These are phyloP conservation scores for Drosophila ironensis DNA, from an alignment of 1,140 invertebrate species.

Conservation along the genomic window DNA sequence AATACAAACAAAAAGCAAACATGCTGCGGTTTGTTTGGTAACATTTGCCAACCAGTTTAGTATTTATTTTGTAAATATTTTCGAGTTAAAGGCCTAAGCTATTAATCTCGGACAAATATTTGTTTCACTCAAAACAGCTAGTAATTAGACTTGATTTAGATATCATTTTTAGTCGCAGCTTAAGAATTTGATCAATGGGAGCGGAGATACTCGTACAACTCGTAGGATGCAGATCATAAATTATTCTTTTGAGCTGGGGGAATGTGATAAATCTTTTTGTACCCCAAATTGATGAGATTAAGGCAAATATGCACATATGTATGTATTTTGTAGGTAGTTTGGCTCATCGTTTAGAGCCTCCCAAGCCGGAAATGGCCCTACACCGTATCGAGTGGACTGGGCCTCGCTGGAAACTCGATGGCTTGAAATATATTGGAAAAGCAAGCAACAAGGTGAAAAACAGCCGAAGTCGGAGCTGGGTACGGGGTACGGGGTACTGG, in stretches of 20 bases:
- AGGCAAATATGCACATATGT: no score
- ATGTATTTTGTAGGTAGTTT: no score
- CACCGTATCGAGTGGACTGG: conserved; percentile 16
- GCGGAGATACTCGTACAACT: no score
- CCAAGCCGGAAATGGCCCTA: conserved; percentile 32
- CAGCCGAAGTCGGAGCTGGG: conserved; percentile 38
- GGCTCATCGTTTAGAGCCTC: neutral
- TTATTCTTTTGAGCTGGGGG: no score
- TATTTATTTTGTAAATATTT: neutral
- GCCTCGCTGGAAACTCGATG: conserved; percentile 49
- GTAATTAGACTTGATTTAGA: neutral
- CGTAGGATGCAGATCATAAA: no score
- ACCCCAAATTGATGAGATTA: no score
- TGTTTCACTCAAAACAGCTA: neutral
- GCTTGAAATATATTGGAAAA: conserved; percentile 26
- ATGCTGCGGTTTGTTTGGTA: no score
- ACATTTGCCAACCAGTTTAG: neutral
- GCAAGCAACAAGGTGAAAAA: conserved; percentile 21
- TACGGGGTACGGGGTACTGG: no score
- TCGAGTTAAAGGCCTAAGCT: no score
- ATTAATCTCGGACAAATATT: neutral
- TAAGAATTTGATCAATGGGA: no score
- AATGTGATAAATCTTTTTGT: no score
- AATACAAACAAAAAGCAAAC: neutral
- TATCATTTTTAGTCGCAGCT: no score